These are phyloP conservation scores for Channa striata DNA, from an alignment of 2,797 vertebrate species.

Conservation along the genomic window DNA sequence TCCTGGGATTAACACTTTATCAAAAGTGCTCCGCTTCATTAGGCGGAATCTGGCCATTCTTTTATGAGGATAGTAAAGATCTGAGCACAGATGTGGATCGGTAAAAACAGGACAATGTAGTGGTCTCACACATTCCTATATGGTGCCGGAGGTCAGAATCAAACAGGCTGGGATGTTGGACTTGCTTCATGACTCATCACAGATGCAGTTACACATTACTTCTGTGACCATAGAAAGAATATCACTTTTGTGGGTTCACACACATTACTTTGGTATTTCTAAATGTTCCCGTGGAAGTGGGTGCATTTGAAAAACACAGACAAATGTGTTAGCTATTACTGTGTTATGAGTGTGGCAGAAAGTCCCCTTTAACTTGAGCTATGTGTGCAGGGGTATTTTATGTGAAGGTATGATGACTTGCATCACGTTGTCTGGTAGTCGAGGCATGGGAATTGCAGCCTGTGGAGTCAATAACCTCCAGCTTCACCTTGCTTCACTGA, in stretches of 20 bases:
- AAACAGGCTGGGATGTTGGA: slow-evolving; percentile 51
- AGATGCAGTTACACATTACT: slow-evolving; percentile 60
- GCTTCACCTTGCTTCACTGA: slow-evolving; percentile 18
- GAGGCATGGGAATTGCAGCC: slow-evolving; percentile 38
- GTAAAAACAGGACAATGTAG: slow-evolving; percentile 5
- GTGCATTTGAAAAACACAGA: slow-evolving; percentile 48
- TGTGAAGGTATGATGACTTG: slow-evolving; percentile 35
- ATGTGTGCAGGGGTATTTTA: slow-evolving; percentile 34
- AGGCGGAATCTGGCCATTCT: slow-evolving; percentile 15
- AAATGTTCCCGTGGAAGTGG: slow-evolving; percentile 20
- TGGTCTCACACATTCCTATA: slow-evolving; percentile 21
- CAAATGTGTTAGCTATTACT: slow-evolving; percentile 51
- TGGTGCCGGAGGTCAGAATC: slow-evolving; percentile 26
- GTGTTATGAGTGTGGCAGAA: slow-evolving; percentile 30
- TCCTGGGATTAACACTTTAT: slow-evolving; percentile 40
- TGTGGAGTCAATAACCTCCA: slow-evolving; percentile 48
- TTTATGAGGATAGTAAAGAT: background rate
- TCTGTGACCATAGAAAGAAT: slow-evolving; percentile 46
- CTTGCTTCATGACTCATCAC: slow-evolving; percentile 37
- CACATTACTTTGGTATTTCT: slow-evolving; percentile 10
- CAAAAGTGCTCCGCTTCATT: slow-evolving; percentile 35
- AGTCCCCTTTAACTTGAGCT: slow-evolving; percentile 32
- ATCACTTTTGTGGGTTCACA: background rate
- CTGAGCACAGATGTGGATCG: slow-evolving; percentile 8
- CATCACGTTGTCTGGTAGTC: slow-evolving; percentile 14